These are phyloP conservation scores for Myrmophylax atrothorax DNA, from an alignment of 2,113 vertebrate species.

Conservation along the genomic window DNA sequence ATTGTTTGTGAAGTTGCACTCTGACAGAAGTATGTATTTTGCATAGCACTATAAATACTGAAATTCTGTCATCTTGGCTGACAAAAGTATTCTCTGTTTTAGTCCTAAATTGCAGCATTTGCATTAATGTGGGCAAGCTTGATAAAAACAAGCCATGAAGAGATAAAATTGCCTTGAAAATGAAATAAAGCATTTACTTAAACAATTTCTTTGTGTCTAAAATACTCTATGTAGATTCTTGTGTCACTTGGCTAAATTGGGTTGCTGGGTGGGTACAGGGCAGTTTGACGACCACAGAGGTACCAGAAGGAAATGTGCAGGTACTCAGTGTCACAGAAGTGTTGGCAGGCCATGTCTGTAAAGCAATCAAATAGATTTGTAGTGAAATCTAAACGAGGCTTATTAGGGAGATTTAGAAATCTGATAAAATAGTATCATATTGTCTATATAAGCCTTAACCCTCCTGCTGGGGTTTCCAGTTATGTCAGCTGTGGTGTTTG, in stretches of 20 bases:
- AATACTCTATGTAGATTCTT: background rate
- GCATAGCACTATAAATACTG: background rate
- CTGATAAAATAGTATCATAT: background rate
- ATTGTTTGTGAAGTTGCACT: background rate
- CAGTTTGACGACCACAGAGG: background rate
- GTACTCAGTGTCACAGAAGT: background rate
- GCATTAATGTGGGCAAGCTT: constrained; percentile 24
- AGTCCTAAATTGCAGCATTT: constrained; percentile 7
- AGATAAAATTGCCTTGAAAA: background rate
- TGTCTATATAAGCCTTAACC: background rate
- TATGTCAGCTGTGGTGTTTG: background rate
- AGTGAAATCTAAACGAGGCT: background rate
- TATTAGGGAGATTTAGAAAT: background rate
- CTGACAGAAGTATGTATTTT: background rate
- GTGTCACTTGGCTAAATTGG: background rate
- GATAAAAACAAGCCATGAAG: background rate
- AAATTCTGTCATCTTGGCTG: background rate
- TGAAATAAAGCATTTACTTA: background rate
- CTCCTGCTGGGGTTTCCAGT: background rate
- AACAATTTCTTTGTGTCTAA: background rate
- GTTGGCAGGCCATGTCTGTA: background rate
- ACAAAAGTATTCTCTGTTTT: background rate
- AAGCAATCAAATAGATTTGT: background rate
- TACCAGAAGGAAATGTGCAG: background rate
- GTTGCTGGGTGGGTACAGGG: background rate